Evolutionary conservation across 2,888 invertebrate species (phyloP).

Genomic region (Drosophila suboccidentalis): DNA sequence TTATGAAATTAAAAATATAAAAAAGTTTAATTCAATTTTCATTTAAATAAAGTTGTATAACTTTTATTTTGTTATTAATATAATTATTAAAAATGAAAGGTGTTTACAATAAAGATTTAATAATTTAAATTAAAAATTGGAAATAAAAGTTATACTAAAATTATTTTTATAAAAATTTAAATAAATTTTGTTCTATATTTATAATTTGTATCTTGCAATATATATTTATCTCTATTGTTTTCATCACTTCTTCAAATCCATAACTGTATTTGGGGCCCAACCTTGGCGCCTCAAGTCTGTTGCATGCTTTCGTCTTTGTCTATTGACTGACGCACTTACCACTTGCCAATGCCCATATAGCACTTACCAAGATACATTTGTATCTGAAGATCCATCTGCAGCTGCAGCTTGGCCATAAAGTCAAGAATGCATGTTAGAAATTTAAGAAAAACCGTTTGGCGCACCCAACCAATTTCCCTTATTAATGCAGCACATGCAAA

Average conservation of each 20-base stretch:
- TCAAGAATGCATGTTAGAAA: conserved; percentile 65
- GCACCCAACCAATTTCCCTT: conserved; percentile 55
- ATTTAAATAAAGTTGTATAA: too few relatives aligned
- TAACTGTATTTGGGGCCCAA: background rate
- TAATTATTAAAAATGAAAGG: background rate
- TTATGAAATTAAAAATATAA: too few relatives aligned
- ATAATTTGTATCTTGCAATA: too few relatives aligned
- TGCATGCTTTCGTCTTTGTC: conserved; percentile 7
- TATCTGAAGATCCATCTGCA: conserved; percentile 8
- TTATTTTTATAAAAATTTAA: too few relatives aligned
- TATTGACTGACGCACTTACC: conserved; percentile 25
- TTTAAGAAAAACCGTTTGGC: conserved; percentile 28
- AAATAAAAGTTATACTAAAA: too few relatives aligned
- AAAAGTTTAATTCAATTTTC: too few relatives aligned
- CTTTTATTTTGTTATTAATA: background rate
- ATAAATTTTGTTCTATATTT: too few relatives aligned
- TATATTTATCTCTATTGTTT: too few relatives aligned
- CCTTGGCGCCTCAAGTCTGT: conserved; percentile 8
- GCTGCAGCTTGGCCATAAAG: conserved; percentile 24
- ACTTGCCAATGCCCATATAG: conserved; percentile 3
- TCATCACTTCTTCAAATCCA: background rate
- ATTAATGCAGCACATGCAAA: conserved; percentile 74
- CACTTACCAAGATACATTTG: conserved; percentile 16
- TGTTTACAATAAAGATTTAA: background rate
- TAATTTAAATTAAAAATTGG: too few relatives aligned